Base-by-base conservation (phyloP, 2,113 vertebrate species). In the Sapayoa aenigma region DNA sequence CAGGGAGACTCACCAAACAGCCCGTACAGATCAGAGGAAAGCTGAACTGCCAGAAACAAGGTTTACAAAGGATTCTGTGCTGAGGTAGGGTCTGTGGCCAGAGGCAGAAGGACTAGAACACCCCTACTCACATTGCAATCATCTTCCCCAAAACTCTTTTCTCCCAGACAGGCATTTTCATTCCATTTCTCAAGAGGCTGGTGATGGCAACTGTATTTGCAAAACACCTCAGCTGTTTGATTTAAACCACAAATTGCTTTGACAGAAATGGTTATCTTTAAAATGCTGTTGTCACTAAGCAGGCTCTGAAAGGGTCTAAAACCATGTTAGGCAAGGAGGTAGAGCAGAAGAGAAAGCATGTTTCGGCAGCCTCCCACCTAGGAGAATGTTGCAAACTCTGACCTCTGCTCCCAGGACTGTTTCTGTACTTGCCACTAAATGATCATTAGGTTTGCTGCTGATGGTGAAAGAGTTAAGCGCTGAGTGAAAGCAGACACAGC, bases 401-500 rank as follows among this genome's bases (percentile, higher is more conserved):
- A 93, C 89, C 68, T 90, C 83, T 90, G 69, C 47, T 93, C 76
- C 42, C 35, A 35, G 39, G 39, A 39, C 65, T 46, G 35, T 75
- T 93, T 84, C 89, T 89, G 46, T 49, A 39, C 72, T 93, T 94
- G 47, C 52, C 60, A 47, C 80, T 88, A 93, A 90, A 88, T 1
- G 1, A 71, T 80, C 68, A 63, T 71, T 63, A 83, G 22, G 52
- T 67, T 95, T 88, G 35, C 35, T 95, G 83, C 52, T 9, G 7
- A 80, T 59, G 65, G 93, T 63, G 59, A 80, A 94, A 73, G 78
- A 91, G 75, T 77, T 93, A 95, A 95, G 67, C 25, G 44, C 63
- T 93, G 92, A 96, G 88, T 88, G 47, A 96, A 94, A 88, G 55
- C 92, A 96, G 91, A 86, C 55, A 27, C 67, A 56, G 53, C 72